A percentile compares a stretch with the other conserved stretches of the same genome.
Conservation (phyloP, 2,888 invertebrate genomes). For the Leptogaster cylindrica region DNA sequence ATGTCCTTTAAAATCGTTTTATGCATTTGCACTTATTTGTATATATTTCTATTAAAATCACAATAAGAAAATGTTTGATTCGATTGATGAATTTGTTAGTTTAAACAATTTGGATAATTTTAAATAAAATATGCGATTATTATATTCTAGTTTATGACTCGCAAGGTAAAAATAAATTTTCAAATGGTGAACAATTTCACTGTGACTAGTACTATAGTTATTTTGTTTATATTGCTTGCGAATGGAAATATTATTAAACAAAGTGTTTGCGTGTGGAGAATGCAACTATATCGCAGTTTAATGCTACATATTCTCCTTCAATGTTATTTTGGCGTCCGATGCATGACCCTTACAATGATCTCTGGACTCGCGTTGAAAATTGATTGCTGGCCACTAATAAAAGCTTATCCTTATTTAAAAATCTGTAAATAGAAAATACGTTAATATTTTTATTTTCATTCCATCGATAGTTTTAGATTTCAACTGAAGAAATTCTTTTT, state of each 20-base stretch:
- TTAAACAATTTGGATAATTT: neutral
- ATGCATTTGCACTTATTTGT: neutral
- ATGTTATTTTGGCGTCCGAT: constrained; percentile 30
- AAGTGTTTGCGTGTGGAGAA: no score
- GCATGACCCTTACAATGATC: constrained; percentile 38
- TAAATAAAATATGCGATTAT: no score
- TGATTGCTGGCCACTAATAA: no score
- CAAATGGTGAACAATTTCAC: neutral
- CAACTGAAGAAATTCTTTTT: no score
- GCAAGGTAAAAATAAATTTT: no score
- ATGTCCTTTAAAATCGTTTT: constrained; percentile 1
- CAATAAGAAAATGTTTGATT: constrained; percentile 8
- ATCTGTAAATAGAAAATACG: no score
- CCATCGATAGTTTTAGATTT: no score
- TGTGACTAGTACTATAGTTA: constrained; percentile 19
- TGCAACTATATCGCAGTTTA: neutral
- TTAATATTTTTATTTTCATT: no score
- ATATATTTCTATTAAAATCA: neutral
- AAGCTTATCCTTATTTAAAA: no score
- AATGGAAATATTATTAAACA: neutral
- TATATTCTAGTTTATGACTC: neutral
- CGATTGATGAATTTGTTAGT: neutral
- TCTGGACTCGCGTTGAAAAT: no score
- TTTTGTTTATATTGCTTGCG: no score
- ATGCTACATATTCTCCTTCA: neutral